phyloP scores from a whole-genome alignment of 2,888 invertebrate species.

The Labia minor region DNA sequence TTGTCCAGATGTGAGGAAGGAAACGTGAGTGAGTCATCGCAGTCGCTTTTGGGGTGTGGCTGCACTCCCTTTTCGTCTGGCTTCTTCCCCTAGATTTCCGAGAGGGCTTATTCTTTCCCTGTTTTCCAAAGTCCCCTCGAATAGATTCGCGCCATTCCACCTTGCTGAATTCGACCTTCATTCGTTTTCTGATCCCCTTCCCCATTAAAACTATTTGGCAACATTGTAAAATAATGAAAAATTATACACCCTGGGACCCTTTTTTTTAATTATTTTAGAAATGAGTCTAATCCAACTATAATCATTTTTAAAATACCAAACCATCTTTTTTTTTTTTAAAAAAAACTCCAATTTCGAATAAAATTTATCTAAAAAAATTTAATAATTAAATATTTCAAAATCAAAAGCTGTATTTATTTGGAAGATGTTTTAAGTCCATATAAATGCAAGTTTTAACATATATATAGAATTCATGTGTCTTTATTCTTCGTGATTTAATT shows the following conservation, averaged over 20 bases:
- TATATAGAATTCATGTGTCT: no score
- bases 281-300: no score
- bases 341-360: no score
- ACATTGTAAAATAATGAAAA: neutral
- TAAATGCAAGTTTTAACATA: neutral
- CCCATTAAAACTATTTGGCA: neutral
- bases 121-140: neutral
- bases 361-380: no score
- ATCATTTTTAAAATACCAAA: no score
- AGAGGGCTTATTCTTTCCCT: neutral
- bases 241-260: neutral
- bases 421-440: neutral
- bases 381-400: neutral
- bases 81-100: neutral
- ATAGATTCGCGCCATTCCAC: slow-evolving; percentile 13
- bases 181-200: neutral
- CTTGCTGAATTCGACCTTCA: neutral
- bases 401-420: neutral
- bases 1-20: slow-evolving; percentile 13
- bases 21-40: slow-evolving; percentile 7
- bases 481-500: no score
- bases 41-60: slow-evolving; percentile 4
- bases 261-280: no score
- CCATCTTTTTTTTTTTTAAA: no score
- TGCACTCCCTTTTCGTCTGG: neutral